Conservation (phyloP, 2,888 invertebrate species). For the Lamellibrachia columna region DNA sequence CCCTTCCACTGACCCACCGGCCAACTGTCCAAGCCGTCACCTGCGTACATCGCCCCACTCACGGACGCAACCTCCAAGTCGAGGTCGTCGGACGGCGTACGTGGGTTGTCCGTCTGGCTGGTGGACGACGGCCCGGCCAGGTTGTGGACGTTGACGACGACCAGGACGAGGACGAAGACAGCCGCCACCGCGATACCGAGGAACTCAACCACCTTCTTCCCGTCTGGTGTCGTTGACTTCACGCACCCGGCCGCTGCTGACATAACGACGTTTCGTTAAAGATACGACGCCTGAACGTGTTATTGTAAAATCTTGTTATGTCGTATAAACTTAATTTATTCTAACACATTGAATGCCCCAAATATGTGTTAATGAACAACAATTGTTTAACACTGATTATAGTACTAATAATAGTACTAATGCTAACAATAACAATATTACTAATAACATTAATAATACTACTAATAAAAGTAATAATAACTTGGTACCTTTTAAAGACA, state of each 20-base stretch:
- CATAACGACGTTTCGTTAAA: neutral
- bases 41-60: neutral
- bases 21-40: neutral
- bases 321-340: no score
- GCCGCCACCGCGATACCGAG: neutral
- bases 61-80: neutral
- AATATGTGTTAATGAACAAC: no score
- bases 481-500: no score
- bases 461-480: no score
- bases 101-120: neutral
- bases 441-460: no score
- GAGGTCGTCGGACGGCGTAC: neutral
- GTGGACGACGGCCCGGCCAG: neutral
- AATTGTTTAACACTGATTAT: no score
- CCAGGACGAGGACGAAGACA: neutral
- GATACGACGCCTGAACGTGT: no score
- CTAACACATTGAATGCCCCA: no score
- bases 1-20: neutral
- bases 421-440: no score
- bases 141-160: neutral
- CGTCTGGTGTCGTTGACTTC: neutral
- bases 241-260: neutral
- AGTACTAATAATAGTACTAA: no score
- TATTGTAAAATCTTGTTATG: no score
- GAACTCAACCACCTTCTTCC: neutral